Percentiles rank a stretch among this genome's conserved stretches.
Evolutionary conservation across 2,888 invertebrate species (phyloP).

Genomic region (Athalia rosae): DNA sequence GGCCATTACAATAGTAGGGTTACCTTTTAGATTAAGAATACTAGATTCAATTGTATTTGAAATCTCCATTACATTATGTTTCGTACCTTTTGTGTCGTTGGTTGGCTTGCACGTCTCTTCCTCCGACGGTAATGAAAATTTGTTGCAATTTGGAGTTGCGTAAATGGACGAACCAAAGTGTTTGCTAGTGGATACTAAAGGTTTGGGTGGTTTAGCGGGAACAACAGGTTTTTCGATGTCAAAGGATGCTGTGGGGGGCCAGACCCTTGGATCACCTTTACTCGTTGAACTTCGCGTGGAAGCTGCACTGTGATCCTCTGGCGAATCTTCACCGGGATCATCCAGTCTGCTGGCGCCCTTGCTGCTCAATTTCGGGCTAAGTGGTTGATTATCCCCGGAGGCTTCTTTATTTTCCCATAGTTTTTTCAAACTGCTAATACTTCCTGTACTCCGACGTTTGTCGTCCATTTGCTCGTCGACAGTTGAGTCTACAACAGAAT

Average conservation of each 20-base stretch:
- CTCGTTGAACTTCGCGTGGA: slow-evolving; percentile 72
- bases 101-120: slow-evolving; percentile 40
- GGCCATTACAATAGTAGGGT: slow-evolving; percentile 77
- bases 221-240: slow-evolving; percentile 78
- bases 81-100: slow-evolving; percentile 59
- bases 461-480: slow-evolving; percentile 83
- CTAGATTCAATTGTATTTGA: slow-evolving; percentile 81
- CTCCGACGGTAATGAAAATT: slow-evolving; percentile 47
- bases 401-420: slow-evolving; percentile 91
- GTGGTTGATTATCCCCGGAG: slow-evolving; percentile 75
- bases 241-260: slow-evolving; percentile 76
- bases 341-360: slow-evolving; percentile 56
- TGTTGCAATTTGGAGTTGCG: slow-evolving; percentile 81
- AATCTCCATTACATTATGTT: slow-evolving; percentile 79
- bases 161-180: slow-evolving; percentile 80
- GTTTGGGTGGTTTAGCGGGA: slow-evolving; percentile 74
- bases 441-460: slow-evolving; percentile 92
- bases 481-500: slow-evolving; percentile 64
- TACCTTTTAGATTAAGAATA: slow-evolving; percentile 78
- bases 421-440: slow-evolving; percentile 93
- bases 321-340: slow-evolving; percentile 68
- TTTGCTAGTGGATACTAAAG: slow-evolving; percentile 72
- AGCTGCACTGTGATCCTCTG: slow-evolving; percentile 73
- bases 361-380: slow-evolving; percentile 79
- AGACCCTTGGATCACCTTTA: slow-evolving; percentile 74